phyloP scores from a whole-genome alignment of 2,888 invertebrate species.

The Agapostemon virescens region DNA sequence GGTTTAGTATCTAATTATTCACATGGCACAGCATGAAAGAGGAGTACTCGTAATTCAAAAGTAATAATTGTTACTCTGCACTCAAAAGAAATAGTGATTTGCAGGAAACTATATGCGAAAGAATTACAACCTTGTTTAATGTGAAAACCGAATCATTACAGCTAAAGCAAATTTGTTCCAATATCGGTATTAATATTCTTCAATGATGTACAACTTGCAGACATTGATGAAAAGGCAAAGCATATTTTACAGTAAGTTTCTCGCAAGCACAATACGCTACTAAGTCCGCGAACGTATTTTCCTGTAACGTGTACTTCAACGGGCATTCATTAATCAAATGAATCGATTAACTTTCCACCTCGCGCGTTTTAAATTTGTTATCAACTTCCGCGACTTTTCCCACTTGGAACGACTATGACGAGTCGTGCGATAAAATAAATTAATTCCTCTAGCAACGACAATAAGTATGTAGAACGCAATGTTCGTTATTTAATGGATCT shows the following conservation, averaged over 20 bases:
- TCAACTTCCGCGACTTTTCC: background rate
- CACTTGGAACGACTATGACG: background rate
- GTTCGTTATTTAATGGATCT: too few relatives aligned
- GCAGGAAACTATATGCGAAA: background rate
- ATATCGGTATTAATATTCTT: background rate
- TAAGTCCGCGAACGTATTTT: conserved; percentile 39
- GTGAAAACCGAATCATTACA: background rate
- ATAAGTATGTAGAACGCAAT: background rate
- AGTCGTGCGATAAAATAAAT: conserved; percentile 19
- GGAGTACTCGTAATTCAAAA: too few relatives aligned
- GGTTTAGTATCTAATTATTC: too few relatives aligned
- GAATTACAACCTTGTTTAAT: background rate
- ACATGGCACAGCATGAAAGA: too few relatives aligned
- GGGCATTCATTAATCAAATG: conserved; percentile 53
- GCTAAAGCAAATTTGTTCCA: background rate
- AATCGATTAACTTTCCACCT: conserved; percentile 50
- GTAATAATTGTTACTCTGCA: background rate
- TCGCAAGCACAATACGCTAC: background rate
- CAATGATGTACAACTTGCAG: background rate
- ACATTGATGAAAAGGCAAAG: conserved; percentile 23
- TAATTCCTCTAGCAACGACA: background rate
- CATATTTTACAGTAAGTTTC: conserved; percentile 20
- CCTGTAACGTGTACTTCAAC: conserved; percentile 31
- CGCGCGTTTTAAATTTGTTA: conserved; percentile 33
- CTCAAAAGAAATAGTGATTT: background rate